Evolutionary conservation across 1,140 invertebrate genomes (phyloP), one percentile per base, ranked within the genome.

Genomic region (Ostrea edulis): DNA sequence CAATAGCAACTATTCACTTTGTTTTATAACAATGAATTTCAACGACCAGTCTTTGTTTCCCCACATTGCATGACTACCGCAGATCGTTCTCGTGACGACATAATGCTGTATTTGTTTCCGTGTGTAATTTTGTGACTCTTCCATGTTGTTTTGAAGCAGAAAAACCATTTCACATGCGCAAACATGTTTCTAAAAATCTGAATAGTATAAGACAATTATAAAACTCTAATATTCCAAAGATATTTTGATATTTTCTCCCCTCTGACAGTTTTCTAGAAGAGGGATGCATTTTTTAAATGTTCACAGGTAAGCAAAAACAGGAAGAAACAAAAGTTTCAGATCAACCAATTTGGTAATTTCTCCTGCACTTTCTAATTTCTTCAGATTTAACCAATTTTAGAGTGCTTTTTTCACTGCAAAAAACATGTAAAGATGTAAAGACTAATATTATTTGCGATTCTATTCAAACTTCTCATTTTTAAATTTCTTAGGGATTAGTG

Each of bases 51-150:
- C n/a, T 77, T 9, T 77, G 25, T 25, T 77, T 35, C 68, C 35
- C 12, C 68, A n/a, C n/a, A 77, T 77, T 35, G 68, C 68, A 11
- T 77, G 68, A 77, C 68, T 77, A 77, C 68, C 2, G 12, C 55
- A 25, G 35, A 77, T 77, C 29, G 29, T 29, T 35, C 68, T 17
- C 22, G 68, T 77, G 14, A 25, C 14, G 7, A 29, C 9, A 77
- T 25, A 77, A 77, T 29, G 22, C 25, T 7, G 25, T 9, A 3
- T 77, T 77, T 77, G 68, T 77, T 77, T 25, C 25, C 29, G 12
- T 35, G 68, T 29, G 68, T 35, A 25, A 77, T 35, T 9, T 22
- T 29, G 25, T 29, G 68, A 35, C 4, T 4, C 29, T 77, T 22
- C 5, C 25, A 11, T 35, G 68, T 35, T 25, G 29, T 29, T 25